Percentiles rank a stretch among this genome's conserved stretches.
These are phyloP conservation scores for Meiosimyza platycephala DNA, from an alignment of 2,888 invertebrate genomes.

Conservation along the genomic window DNA sequence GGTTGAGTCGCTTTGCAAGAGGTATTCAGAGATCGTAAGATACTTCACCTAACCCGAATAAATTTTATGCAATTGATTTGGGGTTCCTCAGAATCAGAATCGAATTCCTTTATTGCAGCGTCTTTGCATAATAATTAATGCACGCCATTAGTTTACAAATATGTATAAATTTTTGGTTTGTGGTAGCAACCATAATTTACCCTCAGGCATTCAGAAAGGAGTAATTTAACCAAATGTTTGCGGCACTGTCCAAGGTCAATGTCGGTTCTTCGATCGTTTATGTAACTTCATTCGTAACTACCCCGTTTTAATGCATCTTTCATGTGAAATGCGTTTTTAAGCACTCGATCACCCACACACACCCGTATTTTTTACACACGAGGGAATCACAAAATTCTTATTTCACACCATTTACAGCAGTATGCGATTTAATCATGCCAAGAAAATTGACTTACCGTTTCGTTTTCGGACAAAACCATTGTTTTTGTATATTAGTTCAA, in stretches of 20 bases:
- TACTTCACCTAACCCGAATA: no score
- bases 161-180: no score
- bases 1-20: no score
- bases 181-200: no score
- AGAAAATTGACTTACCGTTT: constrained; percentile 43
- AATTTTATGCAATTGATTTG: no score
- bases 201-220: background rate
- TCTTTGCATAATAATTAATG: no score
- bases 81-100: no score
- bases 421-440: background rate
- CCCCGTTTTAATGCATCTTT: background rate
- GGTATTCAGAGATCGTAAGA: no score
- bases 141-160: no score
- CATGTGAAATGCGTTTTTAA: background rate
- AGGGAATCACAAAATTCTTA: no score
- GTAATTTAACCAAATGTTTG: background rate
- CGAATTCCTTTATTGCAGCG: no score
- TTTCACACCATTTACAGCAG: constrained; percentile 14
- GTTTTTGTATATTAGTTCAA: background rate
- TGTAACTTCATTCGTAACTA: background rate
- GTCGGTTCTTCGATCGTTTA: no score
- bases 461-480: constrained; percentile 48
- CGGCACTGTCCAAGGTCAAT: background rate
- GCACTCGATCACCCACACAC: background rate
- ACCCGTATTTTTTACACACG: background rate